Conservation (phyloP, 2,113 vertebrate genomes). For the Anthoscopus minutus region DNA sequence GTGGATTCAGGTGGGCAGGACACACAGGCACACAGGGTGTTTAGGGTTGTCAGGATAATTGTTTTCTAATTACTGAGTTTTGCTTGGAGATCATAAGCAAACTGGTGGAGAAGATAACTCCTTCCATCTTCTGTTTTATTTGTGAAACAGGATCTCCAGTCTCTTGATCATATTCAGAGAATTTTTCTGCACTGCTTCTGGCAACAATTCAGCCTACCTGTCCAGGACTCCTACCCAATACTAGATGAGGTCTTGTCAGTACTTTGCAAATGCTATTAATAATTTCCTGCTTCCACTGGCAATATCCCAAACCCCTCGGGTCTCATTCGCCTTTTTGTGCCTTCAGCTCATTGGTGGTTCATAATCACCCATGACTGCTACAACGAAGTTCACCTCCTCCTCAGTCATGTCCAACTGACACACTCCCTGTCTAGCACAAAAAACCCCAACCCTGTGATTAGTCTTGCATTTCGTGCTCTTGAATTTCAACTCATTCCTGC, state of each 20-base stretch:
- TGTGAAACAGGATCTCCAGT: background rate
- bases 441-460: constrained; percentile 11
- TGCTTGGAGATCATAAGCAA: background rate
- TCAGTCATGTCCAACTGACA: constrained; percentile 42
- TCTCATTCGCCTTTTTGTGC: background rate
- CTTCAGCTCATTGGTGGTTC: constrained; percentile 25
- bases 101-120: background rate
- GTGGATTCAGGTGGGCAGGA: background rate
- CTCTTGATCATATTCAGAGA: background rate
- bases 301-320: background rate
- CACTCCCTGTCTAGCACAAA: constrained; percentile 20
- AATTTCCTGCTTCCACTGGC: constrained; percentile 19
- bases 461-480: constrained; percentile 46
- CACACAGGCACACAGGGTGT: background rate
- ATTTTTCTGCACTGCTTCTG: background rate
- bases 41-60: background rate
- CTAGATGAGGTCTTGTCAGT: background rate
- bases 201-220: background rate
- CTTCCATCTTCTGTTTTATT: background rate
- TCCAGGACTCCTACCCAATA: background rate
- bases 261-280: constrained; percentile 13
- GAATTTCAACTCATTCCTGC: constrained; percentile 16
- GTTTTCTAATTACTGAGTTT: background rate
- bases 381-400: constrained; percentile 25
- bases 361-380: constrained; percentile 30